A percentile compares a stretch with the other conserved stretches of the same genome.
Evolutionary conservation across 2,888 invertebrate species (phyloP).

Genomic region (Euphydryas editha): DNA sequence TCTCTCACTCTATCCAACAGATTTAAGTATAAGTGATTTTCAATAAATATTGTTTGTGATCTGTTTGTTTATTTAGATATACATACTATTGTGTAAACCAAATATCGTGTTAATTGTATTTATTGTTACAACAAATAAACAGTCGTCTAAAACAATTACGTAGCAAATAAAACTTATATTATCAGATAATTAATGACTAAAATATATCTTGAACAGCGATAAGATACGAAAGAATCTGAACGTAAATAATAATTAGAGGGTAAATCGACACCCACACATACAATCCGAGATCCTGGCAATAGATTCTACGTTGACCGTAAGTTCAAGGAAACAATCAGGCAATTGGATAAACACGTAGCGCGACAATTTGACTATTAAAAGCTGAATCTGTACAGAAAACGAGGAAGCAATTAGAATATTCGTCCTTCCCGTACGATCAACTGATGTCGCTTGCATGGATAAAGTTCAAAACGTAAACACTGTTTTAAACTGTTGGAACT

Average conservation of each 20-base stretch:
- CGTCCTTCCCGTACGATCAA: constrained; percentile 20
- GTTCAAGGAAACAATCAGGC: constrained; percentile 63
- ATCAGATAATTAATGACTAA: not conserved
- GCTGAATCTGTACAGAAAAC: constrained; percentile 31
- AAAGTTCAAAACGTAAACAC: not conserved
- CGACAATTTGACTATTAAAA: constrained; percentile 52
- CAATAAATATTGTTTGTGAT: too few species aligned
- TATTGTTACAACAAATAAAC: too few species aligned
- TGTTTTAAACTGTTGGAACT: too few species aligned
- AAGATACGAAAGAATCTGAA: not conserved
- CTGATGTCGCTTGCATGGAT: not conserved
- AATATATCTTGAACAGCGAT: not conserved
- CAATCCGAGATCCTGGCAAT: constrained; percentile 52
- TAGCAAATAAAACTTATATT: too few species aligned
- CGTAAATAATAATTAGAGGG: constrained; percentile 45
- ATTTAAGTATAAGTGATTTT: too few species aligned
- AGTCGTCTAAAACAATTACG: too few species aligned
- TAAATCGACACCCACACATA: constrained; percentile 50
- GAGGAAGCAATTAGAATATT: constrained; percentile 31
- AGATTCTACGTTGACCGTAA: constrained; percentile 44
- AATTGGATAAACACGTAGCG: constrained; percentile 62
- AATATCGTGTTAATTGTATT: too few species aligned
- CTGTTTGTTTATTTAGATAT: too few species aligned
- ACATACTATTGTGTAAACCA: too few species aligned
- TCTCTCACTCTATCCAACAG: too few species aligned